These are phyloP conservation scores for Telmatochromis brichardi DNA, from an alignment of 2,113 vertebrate genomes.

Conservation along the genomic window DNA sequence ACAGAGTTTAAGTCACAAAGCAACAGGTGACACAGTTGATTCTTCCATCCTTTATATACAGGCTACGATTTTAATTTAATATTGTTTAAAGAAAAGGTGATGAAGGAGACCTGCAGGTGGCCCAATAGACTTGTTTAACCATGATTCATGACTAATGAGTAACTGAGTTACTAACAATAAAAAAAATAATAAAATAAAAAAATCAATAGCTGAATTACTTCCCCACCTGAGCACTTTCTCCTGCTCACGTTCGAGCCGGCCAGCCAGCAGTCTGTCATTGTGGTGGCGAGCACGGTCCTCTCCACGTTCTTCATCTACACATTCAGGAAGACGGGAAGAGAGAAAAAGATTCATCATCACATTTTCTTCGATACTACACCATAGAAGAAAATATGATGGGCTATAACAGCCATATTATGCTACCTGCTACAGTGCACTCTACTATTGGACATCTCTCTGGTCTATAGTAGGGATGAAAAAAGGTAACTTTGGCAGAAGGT, in stretches of 20 bases:
- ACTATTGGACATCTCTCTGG: background rate
- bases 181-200: background rate
- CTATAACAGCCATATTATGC: background rate
- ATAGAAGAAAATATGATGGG: background rate
- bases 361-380: background rate
- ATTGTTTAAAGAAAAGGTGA: background rate
- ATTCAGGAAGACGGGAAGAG: constrained; percentile 37
- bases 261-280: constrained; percentile 79
- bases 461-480: background rate
- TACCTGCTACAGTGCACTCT: background rate
- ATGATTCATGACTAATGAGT: background rate
- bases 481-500: background rate
- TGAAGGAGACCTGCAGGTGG: background rate
- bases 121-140: background rate
- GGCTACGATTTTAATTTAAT: background rate
- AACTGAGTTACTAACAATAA: background rate
- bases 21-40: background rate
- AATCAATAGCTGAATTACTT: background rate
- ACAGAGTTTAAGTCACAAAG: background rate
- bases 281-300: constrained; percentile 80
- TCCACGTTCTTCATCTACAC: constrained; percentile 79
- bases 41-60: background rate
- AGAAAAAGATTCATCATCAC: background rate
- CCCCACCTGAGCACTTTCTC: constrained; percentile 91
- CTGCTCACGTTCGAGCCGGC: constrained; percentile 87